These are phyloP conservation scores for Apoda limacodes DNA, from an alignment of 2,888 invertebrate genomes.

Conservation along the genomic window DNA sequence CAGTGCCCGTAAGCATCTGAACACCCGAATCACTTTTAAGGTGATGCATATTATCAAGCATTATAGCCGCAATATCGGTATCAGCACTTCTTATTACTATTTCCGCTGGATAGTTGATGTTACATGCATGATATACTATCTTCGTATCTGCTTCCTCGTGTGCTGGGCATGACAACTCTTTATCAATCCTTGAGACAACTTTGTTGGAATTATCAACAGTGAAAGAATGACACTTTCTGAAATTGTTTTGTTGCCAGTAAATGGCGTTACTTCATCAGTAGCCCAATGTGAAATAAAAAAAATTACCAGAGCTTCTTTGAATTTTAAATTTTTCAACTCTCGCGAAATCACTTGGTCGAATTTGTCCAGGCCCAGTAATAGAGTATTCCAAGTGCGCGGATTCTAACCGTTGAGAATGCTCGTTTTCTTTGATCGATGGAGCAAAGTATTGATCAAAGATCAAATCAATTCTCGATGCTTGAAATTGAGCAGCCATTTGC, in stretches of 20 bases:
- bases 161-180: constrained; percentile 17
- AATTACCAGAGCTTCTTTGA: background rate
- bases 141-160: constrained; percentile 23
- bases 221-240: constrained; percentile 11
- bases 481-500: no score
- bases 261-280: constrained; percentile 14
- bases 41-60: constrained; percentile 10
- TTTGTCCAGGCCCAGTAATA: constrained; percentile 5
- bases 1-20: constrained; percentile 7
- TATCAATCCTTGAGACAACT: no score
- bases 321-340: constrained; percentile 3
- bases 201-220: no score
- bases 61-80: constrained; percentile 4
- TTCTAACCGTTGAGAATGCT: constrained; percentile 3
- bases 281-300: constrained; percentile 20
- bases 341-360: constrained; percentile 5
- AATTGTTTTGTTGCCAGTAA: constrained; percentile 14
- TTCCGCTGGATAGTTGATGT: constrained; percentile 6
- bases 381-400: constrained; percentile 4
- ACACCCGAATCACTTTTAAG: constrained; percentile 3
- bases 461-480: constrained; percentile 4
- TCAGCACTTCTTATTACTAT: constrained; percentile 3
- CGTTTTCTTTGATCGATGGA: constrained; percentile 5
- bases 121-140: constrained; percentile 15
- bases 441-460: constrained; percentile 1